phyloP scores from a whole-genome alignment of 2,113 vertebrate species.

The Zosterops hypoxanthus region DNA sequence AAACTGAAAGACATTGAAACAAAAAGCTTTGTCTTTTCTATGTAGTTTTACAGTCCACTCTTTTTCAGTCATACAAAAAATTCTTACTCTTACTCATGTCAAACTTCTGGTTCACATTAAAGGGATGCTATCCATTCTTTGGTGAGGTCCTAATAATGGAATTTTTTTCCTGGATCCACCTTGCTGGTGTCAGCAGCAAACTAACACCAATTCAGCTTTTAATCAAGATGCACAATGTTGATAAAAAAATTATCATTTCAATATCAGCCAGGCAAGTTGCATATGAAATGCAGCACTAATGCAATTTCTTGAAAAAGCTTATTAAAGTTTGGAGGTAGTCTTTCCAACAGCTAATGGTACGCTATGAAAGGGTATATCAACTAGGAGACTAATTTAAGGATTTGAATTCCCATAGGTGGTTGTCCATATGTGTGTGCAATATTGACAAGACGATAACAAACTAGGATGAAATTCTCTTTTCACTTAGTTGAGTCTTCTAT shows the following conservation, averaged over 20 bases:
- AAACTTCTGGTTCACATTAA: not conserved
- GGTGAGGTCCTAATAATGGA: not conserved
- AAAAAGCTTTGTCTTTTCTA: not conserved
- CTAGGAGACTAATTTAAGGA: not conserved
- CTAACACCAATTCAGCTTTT: not conserved
- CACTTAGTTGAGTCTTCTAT: not conserved
- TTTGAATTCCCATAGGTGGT: not conserved
- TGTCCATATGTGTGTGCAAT: not conserved
- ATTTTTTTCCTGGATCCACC: not conserved
- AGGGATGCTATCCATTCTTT: not conserved
- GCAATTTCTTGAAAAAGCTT: not conserved
- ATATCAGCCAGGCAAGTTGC: not conserved
- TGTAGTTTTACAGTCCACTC: not conserved
- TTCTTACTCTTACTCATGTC: not conserved
- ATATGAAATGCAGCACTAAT: not conserved
- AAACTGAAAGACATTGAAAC: not conserved
- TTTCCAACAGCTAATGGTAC: not conserved
- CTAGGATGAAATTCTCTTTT: not conserved
- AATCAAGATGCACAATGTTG: not conserved
- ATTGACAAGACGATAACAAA: not conserved
- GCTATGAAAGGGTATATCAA: not conserved
- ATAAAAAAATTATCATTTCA: not conserved
- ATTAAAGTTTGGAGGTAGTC: not conserved
- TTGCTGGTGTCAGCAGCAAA: not conserved
- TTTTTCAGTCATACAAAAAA: not conserved